Base-by-base conservation (phyloP, 2,888 invertebrate species). In the Falcaria lacertinaria region DNA sequence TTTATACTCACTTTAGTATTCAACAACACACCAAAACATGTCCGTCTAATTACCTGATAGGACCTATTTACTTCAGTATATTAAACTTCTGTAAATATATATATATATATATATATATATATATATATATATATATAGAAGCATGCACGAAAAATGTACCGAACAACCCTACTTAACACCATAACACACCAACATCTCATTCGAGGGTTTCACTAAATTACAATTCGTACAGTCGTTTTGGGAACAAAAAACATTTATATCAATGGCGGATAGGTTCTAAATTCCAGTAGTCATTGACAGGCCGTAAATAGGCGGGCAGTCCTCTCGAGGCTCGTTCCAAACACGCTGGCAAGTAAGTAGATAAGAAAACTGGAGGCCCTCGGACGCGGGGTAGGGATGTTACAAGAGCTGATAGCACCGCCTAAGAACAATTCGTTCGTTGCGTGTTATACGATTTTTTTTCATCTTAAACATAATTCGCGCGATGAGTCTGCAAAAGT, bases 211-310 rank as follows among this genome's bases (percentile, higher is more conserved):
- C 72, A 81, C 78, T 89, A 89, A 87, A 88, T 87, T 81, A 87
- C 89, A 82, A 86, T 87, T 80, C 74, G 73, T 79, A 82, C 74
- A 78, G 81, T 72, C 77, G 85, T 82, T 84, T 82, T 80, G 88
- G 88, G 89, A 81, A 87, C 87, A 87, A 88, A 88, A 87, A 89
- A 89, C 89, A 89, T 89, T 89, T 86, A 88, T 89, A 86, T 88
- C 88, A 89, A 89, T 88, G 88, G 89, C 60, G 71, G 74, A 72
- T 58, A 75, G 79, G 85, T 81, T 87, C 85, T 86, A 87, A 88
- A 89, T 89, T 87, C 64, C 80, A 81, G 80, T 81, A 87, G 82
- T 85, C 89, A 89, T 89, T 87, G 89, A 89, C 89, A 89, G 88
- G 85, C 79, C 75, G 81, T 89, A 86, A 82, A 85, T 80, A 83